Conservation (phyloP, 2,797 vertebrate species). For the Notamacropus eugenii region DNA sequence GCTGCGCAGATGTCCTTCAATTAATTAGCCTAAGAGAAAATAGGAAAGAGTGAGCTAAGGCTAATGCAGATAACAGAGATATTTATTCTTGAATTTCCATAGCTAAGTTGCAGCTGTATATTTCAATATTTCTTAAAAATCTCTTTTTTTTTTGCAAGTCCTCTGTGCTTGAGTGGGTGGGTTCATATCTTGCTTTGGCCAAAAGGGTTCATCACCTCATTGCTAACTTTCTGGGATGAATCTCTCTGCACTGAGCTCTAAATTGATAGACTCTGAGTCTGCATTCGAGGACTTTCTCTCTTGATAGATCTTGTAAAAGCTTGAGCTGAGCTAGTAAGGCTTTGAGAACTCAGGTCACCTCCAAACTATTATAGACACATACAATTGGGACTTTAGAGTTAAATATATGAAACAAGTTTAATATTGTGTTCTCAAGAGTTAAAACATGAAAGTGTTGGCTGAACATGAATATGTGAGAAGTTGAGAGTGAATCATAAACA, state of each 20-base stretch:
- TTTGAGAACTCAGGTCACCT: not conserved
- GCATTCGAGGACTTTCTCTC: not conserved
- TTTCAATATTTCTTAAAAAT: not conserved
- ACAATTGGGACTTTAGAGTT: not conserved
- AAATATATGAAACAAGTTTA: not conserved
- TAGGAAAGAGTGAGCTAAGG: no score
- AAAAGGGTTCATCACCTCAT: not conserved
- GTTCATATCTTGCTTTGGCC: not conserved
- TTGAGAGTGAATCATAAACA: not conserved
- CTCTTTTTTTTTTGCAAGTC: not conserved
- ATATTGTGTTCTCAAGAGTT: not conserved
- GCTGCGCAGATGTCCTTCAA: not conserved
- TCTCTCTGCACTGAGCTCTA: not conserved
- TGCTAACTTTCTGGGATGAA: not conserved
- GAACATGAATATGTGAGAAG: slow-evolving; percentile 12
- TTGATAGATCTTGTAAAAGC: not conserved
- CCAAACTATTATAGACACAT: not conserved
- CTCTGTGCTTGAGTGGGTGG: not conserved
- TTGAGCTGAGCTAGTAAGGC: no score
- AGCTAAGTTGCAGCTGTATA: not conserved
- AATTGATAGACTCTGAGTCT: not conserved
- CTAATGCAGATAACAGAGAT: not conserved
- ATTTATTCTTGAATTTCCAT: not conserved
- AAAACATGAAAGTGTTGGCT: not conserved
- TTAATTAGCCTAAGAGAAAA: not conserved